A percentile compares a stretch with the other conserved stretches of the same genome.
Conservation (phyloP, 2,888 invertebrate genomes). For the Oscheius sp. region DNA sequence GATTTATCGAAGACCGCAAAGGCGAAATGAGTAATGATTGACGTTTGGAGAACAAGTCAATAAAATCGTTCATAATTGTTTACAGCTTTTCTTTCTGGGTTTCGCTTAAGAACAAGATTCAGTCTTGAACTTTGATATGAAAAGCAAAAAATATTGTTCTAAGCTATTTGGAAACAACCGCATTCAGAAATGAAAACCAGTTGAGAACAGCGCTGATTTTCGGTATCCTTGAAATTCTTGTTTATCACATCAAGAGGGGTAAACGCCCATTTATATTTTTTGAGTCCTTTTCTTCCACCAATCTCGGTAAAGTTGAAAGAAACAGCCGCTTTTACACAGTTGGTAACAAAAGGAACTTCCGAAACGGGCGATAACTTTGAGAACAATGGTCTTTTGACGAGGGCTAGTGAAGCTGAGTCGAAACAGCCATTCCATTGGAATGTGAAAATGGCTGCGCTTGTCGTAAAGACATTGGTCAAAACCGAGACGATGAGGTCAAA, state of each 20-base stretch:
- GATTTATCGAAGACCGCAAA: conserved; percentile 25
- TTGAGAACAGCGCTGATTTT: conserved; percentile 17
- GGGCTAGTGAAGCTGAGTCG: no score
- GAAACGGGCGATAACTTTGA: no score
- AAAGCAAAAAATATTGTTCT: background rate
- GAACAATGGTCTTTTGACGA: no score
- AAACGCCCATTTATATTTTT: no score
- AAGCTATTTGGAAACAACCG: no score
- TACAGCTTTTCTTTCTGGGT: background rate
- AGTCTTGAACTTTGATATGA: background rate
- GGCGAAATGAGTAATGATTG: conserved; percentile 9
- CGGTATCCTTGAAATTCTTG: conserved; percentile 24
- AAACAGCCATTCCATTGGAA: no score
- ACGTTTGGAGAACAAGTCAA: conserved; percentile 10
- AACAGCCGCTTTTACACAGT: no score
- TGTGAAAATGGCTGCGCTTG: conserved; percentile 17
- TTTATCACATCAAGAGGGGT: conserved; percentile 15
- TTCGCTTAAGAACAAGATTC: background rate
- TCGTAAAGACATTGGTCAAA: conserved; percentile 8
- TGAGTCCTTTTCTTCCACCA: no score
- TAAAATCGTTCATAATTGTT: background rate
- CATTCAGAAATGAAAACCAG: background rate
- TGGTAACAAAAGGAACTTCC: no score
- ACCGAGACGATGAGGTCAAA: background rate
- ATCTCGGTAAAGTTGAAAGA: no score